Percentiles rank a stretch among this genome's conserved stretches.
Evolutionary conservation across 2,113 vertebrate genomes (phyloP).

Genomic region (Pangasianodon gigas): DNA sequence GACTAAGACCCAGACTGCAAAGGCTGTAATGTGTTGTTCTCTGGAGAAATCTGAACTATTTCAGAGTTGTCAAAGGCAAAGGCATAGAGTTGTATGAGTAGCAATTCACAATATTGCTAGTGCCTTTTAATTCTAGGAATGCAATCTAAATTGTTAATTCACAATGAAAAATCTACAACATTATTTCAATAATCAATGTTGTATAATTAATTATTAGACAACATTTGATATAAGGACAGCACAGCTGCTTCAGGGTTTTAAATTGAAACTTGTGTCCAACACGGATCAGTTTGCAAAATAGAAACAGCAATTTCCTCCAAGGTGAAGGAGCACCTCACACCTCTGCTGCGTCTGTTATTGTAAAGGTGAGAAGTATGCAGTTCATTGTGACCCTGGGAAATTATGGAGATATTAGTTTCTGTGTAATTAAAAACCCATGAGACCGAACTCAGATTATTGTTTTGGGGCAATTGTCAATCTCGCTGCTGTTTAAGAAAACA

Average conservation of each 20-base stretch:
- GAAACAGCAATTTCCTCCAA: conserved; percentile 27
- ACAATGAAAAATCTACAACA: background rate
- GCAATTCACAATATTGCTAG: background rate
- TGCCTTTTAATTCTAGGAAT: background rate
- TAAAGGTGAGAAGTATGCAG: conserved; percentile 35
- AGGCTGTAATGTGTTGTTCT: background rate
- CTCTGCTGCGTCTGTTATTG: conserved; percentile 41
- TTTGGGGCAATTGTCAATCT: conserved; percentile 16
- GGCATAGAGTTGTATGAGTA: background rate
- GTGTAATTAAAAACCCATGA: conserved; percentile 21
- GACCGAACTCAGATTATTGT: background rate
- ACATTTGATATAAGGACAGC: background rate
- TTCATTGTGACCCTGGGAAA: conserved; percentile 41
- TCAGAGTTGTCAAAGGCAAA: background rate
- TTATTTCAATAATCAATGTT: background rate
- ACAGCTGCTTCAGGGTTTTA: background rate
- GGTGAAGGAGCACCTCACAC: conserved; percentile 33
- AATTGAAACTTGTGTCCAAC: background rate
- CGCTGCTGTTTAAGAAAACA: conserved; percentile 31
- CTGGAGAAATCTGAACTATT: background rate
- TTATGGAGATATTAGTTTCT: conserved; percentile 37
- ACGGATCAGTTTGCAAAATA: background rate
- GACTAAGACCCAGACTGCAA: conserved; percentile 13
- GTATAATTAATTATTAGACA: background rate
- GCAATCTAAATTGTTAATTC: background rate